phyloP scores from a whole-genome alignment of 2,888 invertebrate genomes.

The Linnaemya vulpina region DNA sequence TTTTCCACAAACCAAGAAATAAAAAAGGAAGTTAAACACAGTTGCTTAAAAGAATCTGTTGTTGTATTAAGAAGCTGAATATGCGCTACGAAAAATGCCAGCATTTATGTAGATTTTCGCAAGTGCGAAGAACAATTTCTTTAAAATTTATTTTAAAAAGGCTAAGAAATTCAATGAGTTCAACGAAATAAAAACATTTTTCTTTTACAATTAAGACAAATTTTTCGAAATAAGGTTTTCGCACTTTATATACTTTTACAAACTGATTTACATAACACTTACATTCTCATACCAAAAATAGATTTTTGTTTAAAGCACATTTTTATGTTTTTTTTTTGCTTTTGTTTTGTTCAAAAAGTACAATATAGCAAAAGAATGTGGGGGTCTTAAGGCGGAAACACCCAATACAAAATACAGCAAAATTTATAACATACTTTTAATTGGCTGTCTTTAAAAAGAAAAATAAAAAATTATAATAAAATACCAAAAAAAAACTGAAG shows the following conservation, averaged over 20 bases:
- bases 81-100: not conserved
- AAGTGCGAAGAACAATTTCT: not conserved
- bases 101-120: no score
- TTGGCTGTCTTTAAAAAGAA: slow-evolving; percentile 76
- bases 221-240: not conserved
- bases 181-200: no score
- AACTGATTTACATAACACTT: slow-evolving; percentile 28
- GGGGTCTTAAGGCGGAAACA: slow-evolving; percentile 82
- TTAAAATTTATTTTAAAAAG: no score
- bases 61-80: not conserved
- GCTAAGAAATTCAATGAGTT: no score
- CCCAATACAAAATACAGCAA: slow-evolving; percentile 83
- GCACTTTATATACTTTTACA: slow-evolving; percentile 23
- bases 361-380: slow-evolving; percentile 74
- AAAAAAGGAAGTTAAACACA: slow-evolving; percentile 36
- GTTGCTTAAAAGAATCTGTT: slow-evolving; percentile 18
- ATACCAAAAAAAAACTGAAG: slow-evolving; percentile 15
- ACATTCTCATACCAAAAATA: slow-evolving; percentile 34
- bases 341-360: slow-evolving; percentile 47
- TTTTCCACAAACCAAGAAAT: slow-evolving; percentile 52
- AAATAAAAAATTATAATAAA: slow-evolving; percentile 1
- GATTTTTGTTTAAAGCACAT: slow-evolving; percentile 74
- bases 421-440: slow-evolving; percentile 83
- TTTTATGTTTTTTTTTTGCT: slow-evolving; percentile 71
- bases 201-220: not conserved